Evolutionary conservation across 1,140 invertebrate genomes (phyloP), one percentile per base, ranked within the genome.

Genomic region (Oreohelix idahoensis): DNA sequence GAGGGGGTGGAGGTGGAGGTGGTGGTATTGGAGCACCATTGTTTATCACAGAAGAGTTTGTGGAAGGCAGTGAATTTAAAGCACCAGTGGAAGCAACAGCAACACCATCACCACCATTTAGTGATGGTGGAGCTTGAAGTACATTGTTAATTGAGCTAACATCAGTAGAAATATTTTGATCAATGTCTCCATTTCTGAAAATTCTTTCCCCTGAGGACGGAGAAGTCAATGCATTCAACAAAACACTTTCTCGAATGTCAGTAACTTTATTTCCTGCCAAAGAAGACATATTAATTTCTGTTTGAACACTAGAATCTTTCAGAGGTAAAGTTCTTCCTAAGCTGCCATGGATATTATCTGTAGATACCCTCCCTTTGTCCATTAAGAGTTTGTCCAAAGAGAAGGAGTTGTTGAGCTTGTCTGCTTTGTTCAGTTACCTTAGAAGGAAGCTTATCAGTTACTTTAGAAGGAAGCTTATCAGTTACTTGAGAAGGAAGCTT

Each of bases 1-100:
- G 39, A 29, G 79, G 74, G 26, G 81, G 74, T 17, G 84, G 82
- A 8, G 81, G 80, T 23, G 86, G 85, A 51, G 89, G 86, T 39
- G 86, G 85, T n/a, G 87, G 83, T 17, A 92, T 91, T 0, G 93
- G 63, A 70, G 79, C 45, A 29, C 10, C 49, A 15, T 36, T 71
- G 69, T 23, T 69, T 45, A 45, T 78, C 70, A 71, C 83, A 75
- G 83, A 17, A 42, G 63, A 51, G 0, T 77, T 32, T 39, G 77
- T 39, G 26, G 83, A 45, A 35, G 42, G 84, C 42, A 69, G 63
- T 23, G 73, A 36, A 51, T 36, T 80, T 15, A 42, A 32, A 77
- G 83, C 69, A 58, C 73, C 71, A 73, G 36, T 58, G 39, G 51
- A 2, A 42, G 26, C 0, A 29, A 11, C 26, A 58, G n/a, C 42